Conservation (phyloP, 1,140 invertebrate species). For the Drosophila sp. region DNA sequence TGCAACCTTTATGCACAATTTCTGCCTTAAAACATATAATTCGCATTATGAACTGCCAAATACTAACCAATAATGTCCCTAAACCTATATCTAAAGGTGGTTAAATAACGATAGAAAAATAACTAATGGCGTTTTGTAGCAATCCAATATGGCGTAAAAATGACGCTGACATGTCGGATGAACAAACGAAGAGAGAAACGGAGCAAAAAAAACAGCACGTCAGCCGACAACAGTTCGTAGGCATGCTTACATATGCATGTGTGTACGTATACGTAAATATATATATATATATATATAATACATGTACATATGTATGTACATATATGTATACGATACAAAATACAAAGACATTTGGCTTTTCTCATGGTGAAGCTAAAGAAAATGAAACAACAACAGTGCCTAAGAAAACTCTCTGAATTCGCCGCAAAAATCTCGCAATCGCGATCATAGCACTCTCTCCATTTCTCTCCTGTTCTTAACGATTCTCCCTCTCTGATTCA, state of each 20-base stretch:
- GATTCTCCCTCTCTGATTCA: slow-evolving; percentile 74
- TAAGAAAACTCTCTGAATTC: slow-evolving; percentile 72
- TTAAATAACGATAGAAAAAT: slow-evolving; percentile 62
- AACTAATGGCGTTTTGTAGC: slow-evolving; percentile 32
- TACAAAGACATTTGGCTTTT: slow-evolving; percentile 43
- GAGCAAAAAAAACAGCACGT: slow-evolving; percentile 37
- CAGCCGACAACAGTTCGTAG: slow-evolving; percentile 34
- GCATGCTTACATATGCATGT: slow-evolving; percentile 4
- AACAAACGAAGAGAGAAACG: slow-evolving; percentile 56
- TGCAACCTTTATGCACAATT: neutral
- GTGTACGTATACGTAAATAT: slow-evolving; percentile 2
- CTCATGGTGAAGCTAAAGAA: slow-evolving; percentile 59
- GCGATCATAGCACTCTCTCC: slow-evolving; percentile 46
- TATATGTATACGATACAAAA: slow-evolving; percentile 44
- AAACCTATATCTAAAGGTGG: neutral
- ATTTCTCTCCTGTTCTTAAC: slow-evolving; percentile 51
- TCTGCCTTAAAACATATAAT: slow-evolving; percentile 61
- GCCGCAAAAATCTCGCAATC: slow-evolving; percentile 66
- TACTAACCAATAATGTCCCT: slow-evolving; percentile 9
- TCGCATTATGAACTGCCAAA: neutral
- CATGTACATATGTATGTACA: neutral
- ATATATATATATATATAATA: no score
- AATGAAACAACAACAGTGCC: slow-evolving; percentile 51
- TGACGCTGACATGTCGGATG: slow-evolving; percentile 57
- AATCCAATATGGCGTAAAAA: slow-evolving; percentile 69